Evolutionary conservation across 1,140 invertebrate genomes (phyloP), one percentile per base, ranked within the genome.

Genomic region (Camponotus vicinus): DNA sequence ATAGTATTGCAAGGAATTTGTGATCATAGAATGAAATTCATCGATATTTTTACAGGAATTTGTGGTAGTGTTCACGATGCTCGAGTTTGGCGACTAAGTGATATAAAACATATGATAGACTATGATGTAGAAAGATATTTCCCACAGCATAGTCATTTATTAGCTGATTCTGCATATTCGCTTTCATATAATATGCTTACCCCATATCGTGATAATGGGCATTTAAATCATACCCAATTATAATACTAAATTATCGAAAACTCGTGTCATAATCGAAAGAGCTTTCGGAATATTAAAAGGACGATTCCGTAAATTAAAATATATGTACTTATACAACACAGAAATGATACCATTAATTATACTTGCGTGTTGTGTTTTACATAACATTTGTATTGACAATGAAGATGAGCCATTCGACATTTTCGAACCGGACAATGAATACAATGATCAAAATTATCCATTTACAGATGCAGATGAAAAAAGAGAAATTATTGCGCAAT

Each of bases 51-150:
- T 71, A 32, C 45, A 13, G 45, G 69, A 55, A 52, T 71, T 2
- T 71, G 69, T 71, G 69, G 69, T 18, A 71, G 69, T 52, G 69
- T 71, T 57, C 45, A 71, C 5, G 45, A 71, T 15, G 45, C 69
- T 4, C 21, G 45, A 71, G 69, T 71, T 32, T 71, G 21, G 21
- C 69, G 27, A 11, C 52, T 66, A 42, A 42, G 37, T 40, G 64
- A 66, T 18, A 66, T 66, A 2, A 66, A 66, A 37, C 7, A 40
- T 66, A 37, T 37, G 8, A 66, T 66, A 66, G 6, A 8, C 2
- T 37, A 66, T 40, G 64, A 66, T 66, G 34, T 40, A 66, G 15
- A n/a, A n/a, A 66, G 64, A 66, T 66, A 66, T 37, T 66, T 66
- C 40, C 18, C 15, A 66, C 15, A 66, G 8, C 34, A 40, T 21